Percentiles rank a stretch among this genome's conserved stretches.
phyloP scores from a whole-genome alignment of 2,797 vertebrate species.

The Lophotriccus pileatus region DNA sequence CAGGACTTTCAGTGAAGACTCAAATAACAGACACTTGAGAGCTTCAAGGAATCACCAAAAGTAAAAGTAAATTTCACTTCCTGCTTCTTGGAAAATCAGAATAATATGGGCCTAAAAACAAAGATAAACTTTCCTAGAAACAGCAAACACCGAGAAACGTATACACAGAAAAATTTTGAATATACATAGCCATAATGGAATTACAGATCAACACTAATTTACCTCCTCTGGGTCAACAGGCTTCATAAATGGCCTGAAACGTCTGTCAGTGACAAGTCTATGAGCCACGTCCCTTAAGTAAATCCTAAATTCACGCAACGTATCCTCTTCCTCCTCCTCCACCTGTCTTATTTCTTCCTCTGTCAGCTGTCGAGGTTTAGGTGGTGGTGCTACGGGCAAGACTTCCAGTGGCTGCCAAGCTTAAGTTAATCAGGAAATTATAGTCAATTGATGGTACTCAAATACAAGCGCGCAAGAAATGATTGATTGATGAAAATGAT shows the following conservation, averaged over 20 bases:
- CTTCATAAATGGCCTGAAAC: slow-evolving; percentile 91
- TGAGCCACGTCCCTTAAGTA: slow-evolving; percentile 91
- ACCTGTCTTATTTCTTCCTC: slow-evolving; percentile 80
- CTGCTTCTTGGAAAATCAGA: not conserved
- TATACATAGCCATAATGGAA: not conserved
- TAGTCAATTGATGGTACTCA: not conserved
- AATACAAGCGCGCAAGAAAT: not conserved
- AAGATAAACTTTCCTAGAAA: not conserved
- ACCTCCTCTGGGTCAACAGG: slow-evolving; percentile 90
- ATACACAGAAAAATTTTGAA: not conserved
- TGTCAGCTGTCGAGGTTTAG: slow-evolving; percentile 80
- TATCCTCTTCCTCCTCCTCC: slow-evolving; percentile 90
- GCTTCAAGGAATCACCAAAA: not conserved
- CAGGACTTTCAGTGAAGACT: not conserved
- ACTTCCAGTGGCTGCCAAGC: slow-evolving; percentile 79
- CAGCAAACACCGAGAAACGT: not conserved
- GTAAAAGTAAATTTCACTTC: not conserved
- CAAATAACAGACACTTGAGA: not conserved
- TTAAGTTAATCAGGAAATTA: slow-evolving; percentile 27
- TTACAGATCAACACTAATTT: not conserved
- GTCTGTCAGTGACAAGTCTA: slow-evolving; percentile 88
- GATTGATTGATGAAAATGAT: not conserved
- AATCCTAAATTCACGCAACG: slow-evolving; percentile 88
- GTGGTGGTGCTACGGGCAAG: slow-evolving; percentile 84
- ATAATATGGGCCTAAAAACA: not conserved